These are phyloP conservation scores for Argyrosomus regius DNA, from an alignment of 2,797 vertebrate species.

Conservation along the genomic window DNA sequence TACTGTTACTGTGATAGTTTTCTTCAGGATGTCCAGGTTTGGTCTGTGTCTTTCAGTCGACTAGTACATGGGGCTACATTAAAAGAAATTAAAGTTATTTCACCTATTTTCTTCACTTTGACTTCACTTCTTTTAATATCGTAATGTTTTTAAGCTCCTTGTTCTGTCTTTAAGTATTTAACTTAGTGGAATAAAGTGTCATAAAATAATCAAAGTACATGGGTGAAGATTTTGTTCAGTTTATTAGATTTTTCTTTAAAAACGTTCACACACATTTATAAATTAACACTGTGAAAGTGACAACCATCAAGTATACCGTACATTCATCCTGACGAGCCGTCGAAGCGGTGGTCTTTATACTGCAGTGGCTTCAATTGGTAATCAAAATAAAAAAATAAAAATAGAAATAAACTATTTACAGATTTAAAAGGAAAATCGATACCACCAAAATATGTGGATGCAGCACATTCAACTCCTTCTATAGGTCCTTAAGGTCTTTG, in stretches of 20 bases:
- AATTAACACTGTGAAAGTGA: slow-evolving; percentile 69
- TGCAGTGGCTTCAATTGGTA: slow-evolving; percentile 49
- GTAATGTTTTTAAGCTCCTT: too few species aligned
- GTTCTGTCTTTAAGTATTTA: background rate
- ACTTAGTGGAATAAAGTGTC: background rate
- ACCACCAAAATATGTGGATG: slow-evolving; percentile 24
- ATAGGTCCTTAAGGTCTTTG: slow-evolving; percentile 42
- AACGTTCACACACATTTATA: slow-evolving; percentile 54
- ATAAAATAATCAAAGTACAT: background rate
- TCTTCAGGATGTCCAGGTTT: background rate
- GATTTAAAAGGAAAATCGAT: slow-evolving; percentile 53
- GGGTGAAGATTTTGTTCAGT: slow-evolving; percentile 43
- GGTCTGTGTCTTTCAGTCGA: background rate
- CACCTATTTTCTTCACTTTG: background rate
- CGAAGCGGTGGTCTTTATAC: slow-evolving; percentile 41
- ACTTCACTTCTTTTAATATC: background rate
- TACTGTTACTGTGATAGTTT: background rate
- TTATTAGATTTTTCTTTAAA: slow-evolving; percentile 69
- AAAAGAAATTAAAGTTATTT: background rate
- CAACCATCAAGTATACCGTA: slow-evolving; percentile 44
- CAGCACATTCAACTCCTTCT: slow-evolving; percentile 14
- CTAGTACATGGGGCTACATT: background rate
- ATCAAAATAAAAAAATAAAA: slow-evolving; percentile 63
- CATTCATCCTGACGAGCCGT: slow-evolving; percentile 47
- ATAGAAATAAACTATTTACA: slow-evolving; percentile 77